Base-by-base conservation (phyloP, 2,888 invertebrate genomes). In the Nasonovia ribisnigri region DNA sequence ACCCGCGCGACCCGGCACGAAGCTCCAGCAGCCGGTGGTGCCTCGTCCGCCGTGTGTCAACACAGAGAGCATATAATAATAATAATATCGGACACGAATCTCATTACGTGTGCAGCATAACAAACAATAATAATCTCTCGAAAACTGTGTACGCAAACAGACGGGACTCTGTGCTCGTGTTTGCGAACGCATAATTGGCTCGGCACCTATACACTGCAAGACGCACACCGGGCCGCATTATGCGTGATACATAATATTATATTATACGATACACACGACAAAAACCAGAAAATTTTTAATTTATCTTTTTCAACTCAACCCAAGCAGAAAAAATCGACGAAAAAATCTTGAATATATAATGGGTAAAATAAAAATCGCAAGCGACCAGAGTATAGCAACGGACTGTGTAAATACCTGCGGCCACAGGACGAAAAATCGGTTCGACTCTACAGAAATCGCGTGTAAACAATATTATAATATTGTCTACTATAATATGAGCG, bases 71-170 rank as follows among this genome's bases (percentile, higher is more conserved):
- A 42, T n/a, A 92, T 93, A 90, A 93, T 92, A 57, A 57, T 57
- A 92, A 92, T 93, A 93, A 93, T 90, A 93, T 93, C 90, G 93
- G 93, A 93, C 93, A 93, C 86, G 93, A 93, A 93, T 93, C 93
- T 93, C 90, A 67, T 93, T 93, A 93, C 20, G 84, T 84, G 84
- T 57, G 16, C 89, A 29, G 48, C 84, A 86, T 57, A 54, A 54
- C 42, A 51, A 54, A 90, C 54, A 84, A 84, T 91, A 60, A 87
- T 93, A 93, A 90, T 90, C 84, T 84, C 88, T 88, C 42, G 57
- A 84, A 89, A 93, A 90, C 84, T 46, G 92, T 46, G 84, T 57
- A 36, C 89, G 43, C 88, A 29, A 88, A 92, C 92, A 92, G 42
- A 51, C 84, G 91, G 48, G n/a, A 77, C 43, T 24, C 36, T 26